Base-by-base conservation (phyloP, 2,888 invertebrate species). In the Antitype chi region DNA sequence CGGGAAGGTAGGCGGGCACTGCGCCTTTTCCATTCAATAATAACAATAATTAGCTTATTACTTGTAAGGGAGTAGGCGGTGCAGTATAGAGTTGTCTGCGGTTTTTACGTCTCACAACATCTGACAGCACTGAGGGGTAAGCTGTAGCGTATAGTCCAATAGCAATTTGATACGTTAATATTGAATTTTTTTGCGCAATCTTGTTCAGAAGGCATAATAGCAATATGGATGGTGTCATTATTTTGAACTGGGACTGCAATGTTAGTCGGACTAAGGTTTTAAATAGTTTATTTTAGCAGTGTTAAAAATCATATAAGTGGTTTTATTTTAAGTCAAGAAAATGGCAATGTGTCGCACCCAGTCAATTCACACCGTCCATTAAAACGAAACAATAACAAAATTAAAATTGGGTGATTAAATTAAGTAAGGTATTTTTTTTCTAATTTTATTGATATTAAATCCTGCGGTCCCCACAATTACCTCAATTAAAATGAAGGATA, bases 401-500 rank as follows among this genome's bases (percentile, higher is more conserved):
- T 57, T 63, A 76, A 63, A 81, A 82, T 49, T 55, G 85, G 81
- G 76, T 85, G 76, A 76, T 73, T 60, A 63, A 76, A 81, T 76
- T 62, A 62, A 84, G 60, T 75, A 73, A 76, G 80, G 13, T 63
- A 59, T 59, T 67, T 70, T 69, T 57, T 38, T 59, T 47, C 7
- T 0, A 53, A 55, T 6, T 83, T 85, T 81, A 85, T 85, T 83
- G 15, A 32, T 52, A 55, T 13, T 9, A 63, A 71, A 53, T 74
- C 20, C 63, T 60, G 23, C 9, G n/a, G 63, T 63, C 55, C 72
- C 72, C 80, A 62, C 79, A 55, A 78, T 17, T 52, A 70, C 43
- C 53, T 28, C 52, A n/a, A 49, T 49, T 57, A 72, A 63, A 77
- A 52, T 70, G 47, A n/a, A 80, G 17, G 23, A 64, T 23, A 32